These are phyloP conservation scores for Charanyca ferruginea DNA, from an alignment of 2,888 invertebrate species.

Conservation along the genomic window DNA sequence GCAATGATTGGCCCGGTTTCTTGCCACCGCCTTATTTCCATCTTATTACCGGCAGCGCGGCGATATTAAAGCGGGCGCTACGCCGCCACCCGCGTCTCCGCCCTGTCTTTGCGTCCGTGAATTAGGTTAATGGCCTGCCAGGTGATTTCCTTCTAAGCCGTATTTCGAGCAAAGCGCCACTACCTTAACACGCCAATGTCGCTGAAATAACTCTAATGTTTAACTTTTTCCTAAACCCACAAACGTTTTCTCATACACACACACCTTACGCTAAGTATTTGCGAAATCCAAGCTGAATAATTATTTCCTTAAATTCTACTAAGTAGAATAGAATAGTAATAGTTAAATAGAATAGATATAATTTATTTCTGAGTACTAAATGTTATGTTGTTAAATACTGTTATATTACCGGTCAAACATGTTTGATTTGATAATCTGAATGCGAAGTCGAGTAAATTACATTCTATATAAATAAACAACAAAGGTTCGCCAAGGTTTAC, in stretches of 20 bases:
- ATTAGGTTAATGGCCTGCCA: conserved; percentile 91
- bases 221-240: conserved; percentile 66
- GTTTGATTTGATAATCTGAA: not conserved
- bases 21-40: conserved; percentile 89
- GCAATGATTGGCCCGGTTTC: conserved; percentile 88
- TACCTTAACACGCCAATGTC: conserved; percentile 85
- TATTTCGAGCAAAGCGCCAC: conserved; percentile 85
- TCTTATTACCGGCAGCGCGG: conserved; percentile 89
- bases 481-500: not conserved
- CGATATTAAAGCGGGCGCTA: conserved; percentile 89
- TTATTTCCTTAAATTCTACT: not conserved
- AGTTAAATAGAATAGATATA: no score
- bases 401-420: not conserved
- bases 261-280: not conserved
- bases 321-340: no score
- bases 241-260: conserved; percentile 13
- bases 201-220: conserved; percentile 79
- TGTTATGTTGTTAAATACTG: not conserved
- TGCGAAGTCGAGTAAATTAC: not conserved
- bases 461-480: not conserved
- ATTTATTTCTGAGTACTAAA: no score
- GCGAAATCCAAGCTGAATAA: not conserved
- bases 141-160: conserved; percentile 90
- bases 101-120: conserved; percentile 90
- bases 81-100: conserved; percentile 84